Percentiles rank a stretch among this genome's conserved stretches.
Evolutionary conservation across 2,113 vertebrate species (phyloP).

Genomic region (Pomatostomus ruficeps): DNA sequence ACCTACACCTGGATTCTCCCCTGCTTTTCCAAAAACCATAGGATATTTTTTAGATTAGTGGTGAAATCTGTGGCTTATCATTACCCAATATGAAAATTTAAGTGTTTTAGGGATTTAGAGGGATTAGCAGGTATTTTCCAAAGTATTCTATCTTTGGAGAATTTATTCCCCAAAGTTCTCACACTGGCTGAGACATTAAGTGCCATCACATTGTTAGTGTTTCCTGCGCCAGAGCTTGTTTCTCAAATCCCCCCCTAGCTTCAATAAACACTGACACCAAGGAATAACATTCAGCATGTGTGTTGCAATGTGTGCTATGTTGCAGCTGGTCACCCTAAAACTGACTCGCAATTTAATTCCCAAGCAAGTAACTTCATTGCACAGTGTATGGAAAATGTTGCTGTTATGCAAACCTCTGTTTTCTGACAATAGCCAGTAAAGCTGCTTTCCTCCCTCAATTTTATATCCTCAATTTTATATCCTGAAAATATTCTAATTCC

Average conservation of each 20-base stretch:
- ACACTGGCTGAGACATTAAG: not conserved
- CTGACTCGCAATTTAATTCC: not conserved
- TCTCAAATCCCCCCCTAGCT: not conserved
- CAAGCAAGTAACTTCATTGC: not conserved
- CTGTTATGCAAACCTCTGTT: not conserved
- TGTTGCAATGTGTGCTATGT: constrained; percentile 1
- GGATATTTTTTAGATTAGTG: not conserved
- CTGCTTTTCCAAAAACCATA: not conserved
- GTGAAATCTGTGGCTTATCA: not conserved
- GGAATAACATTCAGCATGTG: not conserved
- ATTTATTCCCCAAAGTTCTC: not conserved
- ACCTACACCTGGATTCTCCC: not conserved
- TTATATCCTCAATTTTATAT: not conserved
- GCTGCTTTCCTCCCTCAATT: not conserved
- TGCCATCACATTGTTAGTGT: not conserved
- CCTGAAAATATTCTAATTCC: constrained; percentile 13
- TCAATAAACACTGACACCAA: constrained; percentile 34
- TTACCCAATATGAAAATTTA: not conserved
- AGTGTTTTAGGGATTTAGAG: not conserved
- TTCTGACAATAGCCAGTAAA: constrained; percentile 9
- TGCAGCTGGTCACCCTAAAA: constrained; percentile 8
- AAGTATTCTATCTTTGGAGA: not conserved
- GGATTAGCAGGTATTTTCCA: not conserved
- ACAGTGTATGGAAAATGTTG: not conserved
- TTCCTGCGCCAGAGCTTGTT: not conserved